These are phyloP conservation scores for Lipophrys pholis DNA, from an alignment of 2,113 vertebrate genomes.

Conservation along the genomic window DNA sequence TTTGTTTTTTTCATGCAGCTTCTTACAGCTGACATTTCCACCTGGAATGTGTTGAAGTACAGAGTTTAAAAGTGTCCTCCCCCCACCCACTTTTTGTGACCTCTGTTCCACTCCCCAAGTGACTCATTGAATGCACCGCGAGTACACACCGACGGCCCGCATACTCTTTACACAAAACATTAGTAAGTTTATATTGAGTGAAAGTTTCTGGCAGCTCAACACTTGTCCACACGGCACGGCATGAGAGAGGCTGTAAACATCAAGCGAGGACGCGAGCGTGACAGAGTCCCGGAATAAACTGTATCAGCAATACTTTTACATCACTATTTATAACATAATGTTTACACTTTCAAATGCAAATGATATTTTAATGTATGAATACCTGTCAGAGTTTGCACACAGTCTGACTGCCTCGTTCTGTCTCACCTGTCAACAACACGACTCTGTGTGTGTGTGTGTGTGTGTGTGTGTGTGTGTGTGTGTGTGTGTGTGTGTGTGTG, in stretches of 20 bases:
- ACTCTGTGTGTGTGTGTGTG: not conserved
- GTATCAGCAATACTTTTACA: not conserved
- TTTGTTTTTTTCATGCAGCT: too few species aligned
- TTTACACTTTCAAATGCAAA: constrained; percentile 31
- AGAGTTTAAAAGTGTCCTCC: too few species aligned
- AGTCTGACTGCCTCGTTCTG: not conserved
- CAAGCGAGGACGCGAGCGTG: not conserved
- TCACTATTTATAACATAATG: constrained; percentile 17
- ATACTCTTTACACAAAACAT: not conserved
- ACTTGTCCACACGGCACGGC: not conserved
- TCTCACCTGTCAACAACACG: not conserved
- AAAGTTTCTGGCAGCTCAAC: constrained; percentile 21
- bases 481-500: not conserved
- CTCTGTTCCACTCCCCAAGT: too few species aligned
- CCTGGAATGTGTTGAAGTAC: too few species aligned
- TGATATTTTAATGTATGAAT: constrained; percentile 13
- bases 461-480: not conserved
- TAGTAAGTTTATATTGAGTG: constrained; percentile 37
- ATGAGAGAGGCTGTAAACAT: constrained; percentile 45
- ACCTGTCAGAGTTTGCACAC: constrained; percentile 6
- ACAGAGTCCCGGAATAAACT: constrained; percentile 24
- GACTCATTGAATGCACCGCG: too few species aligned
- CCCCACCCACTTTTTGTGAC: too few species aligned
- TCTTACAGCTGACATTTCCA: too few species aligned
- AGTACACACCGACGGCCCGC: too few species aligned